Evolutionary conservation across 2,113 vertebrate genomes (phyloP).

Genomic region (Campylorhamphus procurvoides): DNA sequence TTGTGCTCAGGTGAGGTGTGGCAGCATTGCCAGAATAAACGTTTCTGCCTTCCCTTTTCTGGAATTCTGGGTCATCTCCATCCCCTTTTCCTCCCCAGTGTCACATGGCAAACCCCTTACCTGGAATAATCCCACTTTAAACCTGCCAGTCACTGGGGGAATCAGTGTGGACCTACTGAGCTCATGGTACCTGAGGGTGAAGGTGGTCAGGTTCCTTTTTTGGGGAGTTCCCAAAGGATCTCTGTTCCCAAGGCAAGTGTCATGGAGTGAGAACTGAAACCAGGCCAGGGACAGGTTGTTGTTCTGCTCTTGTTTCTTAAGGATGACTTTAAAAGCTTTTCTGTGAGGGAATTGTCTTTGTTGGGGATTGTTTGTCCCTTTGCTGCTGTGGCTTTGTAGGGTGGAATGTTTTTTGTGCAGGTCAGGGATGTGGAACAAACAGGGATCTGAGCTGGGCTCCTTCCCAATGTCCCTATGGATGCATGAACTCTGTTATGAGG

Average conservation of each 20-base stretch:
- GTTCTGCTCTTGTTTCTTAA: background rate
- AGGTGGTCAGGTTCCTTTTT: background rate
- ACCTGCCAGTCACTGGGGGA: background rate
- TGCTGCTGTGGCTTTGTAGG: background rate
- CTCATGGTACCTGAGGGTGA: background rate
- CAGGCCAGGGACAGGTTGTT: background rate
- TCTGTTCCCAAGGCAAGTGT: background rate
- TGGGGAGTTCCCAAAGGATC: background rate
- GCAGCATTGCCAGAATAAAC: constrained; percentile 67
- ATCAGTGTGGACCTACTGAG: background rate
- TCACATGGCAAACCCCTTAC: background rate
- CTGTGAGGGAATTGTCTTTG: background rate
- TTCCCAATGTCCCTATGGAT: background rate
- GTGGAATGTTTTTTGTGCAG: background rate
- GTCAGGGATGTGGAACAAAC: background rate
- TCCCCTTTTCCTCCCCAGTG: background rate
- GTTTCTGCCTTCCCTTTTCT: constrained; percentile 45
- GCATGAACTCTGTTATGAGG: background rate
- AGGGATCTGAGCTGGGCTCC: background rate
- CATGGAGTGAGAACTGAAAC: background rate
- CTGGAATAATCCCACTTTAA: background rate
- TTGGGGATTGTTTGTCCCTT: background rate
- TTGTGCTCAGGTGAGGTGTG: background rate
- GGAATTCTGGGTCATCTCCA: background rate
- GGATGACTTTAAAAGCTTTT: background rate